Evolutionary conservation across 2,888 invertebrate genomes (phyloP).

Genomic region (Mantis religiosa): DNA sequence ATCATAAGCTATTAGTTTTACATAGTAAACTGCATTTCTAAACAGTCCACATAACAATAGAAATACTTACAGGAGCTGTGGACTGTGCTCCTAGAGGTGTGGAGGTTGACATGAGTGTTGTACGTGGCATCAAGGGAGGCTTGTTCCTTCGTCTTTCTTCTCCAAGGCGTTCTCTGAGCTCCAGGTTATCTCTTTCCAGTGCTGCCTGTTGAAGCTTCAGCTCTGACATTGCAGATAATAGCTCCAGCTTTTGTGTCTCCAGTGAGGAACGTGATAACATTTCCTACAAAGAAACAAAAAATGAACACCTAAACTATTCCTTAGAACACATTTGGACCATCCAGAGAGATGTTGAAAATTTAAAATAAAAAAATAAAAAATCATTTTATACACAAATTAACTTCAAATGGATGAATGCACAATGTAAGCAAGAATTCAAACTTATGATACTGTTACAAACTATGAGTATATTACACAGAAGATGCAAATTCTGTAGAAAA

Average conservation of each 20-base stretch:
- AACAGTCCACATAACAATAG: neutral
- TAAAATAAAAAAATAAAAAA: too few relatives aligned
- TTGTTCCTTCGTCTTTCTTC: constrained; percentile 38
- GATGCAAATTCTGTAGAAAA: too few relatives aligned
- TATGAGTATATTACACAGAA: too few relatives aligned
- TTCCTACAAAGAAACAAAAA: constrained; percentile 56
- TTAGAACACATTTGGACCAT: too few relatives aligned
- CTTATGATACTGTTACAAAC: too few relatives aligned
- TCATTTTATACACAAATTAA: too few relatives aligned
- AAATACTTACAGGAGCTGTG: constrained; percentile 45
- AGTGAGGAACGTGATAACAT: constrained; percentile 81
- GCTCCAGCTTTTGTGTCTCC: constrained; percentile 91
- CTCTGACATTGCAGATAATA: constrained; percentile 89
- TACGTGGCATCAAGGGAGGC: constrained; percentile 45
- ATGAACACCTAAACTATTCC: too few relatives aligned
- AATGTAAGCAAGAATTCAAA: too few relatives aligned
- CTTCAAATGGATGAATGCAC: too few relatives aligned
- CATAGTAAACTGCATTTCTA: too few relatives aligned
- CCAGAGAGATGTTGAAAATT: too few relatives aligned
- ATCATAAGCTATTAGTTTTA: too few relatives aligned
- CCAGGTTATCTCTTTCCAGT: constrained; percentile 81
- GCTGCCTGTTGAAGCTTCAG: constrained; percentile 82
- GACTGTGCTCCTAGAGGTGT: constrained; percentile 41
- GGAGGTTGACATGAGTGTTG: constrained; percentile 43
- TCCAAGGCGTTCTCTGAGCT: constrained; percentile 54